Evolutionary conservation across 2,797 vertebrate species (phyloP), one percentile per base, ranked within the genome.

Genomic region (Hoplostethus mediterraneus): DNA sequence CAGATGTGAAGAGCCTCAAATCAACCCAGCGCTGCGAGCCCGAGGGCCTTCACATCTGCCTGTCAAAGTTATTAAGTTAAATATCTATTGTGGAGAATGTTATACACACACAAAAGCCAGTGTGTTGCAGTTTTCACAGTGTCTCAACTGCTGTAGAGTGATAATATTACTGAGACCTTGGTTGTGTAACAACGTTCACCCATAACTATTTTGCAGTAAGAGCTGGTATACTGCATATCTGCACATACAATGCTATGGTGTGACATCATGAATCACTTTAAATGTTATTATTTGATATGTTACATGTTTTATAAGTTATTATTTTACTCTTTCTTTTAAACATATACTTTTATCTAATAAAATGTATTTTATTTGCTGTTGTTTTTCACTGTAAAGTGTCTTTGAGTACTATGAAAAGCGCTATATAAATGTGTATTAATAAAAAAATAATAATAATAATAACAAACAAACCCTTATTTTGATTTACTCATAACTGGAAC

Each of bases 1-100:
- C 58, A 31, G 31, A 28, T 45, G 49, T 66, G 55, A 72, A 78
- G 62, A 59, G 66, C 61, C 30, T 61, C 6, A 13, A 61, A 30
- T 53, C 40, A 58, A 21, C 9, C 17, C 38, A 21, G 44, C 31
- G n/a, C 31, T 71, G 48, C 68, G 60, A 61, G 42, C 56, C 28
- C 21, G 47, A 52, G 16, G 13, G 17, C 25, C 6, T 0, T 33
- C 38, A 25, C 28, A 47, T 40, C 11, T 31, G 25, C 12, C 49
- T 17, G 28, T 33, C 16, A 49, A 11, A 17, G 17, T 2, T 3
- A 31, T 40, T 12, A 0, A 42, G n/a, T 1, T 11, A 52, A 52
- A 67, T n/a, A 42, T 62, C 25, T 16, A 6, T 53, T n/a, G 28
- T 2, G 28, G 28, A 28, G 28, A 28, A 28, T 28, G 2, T 28